Base-by-base conservation (phyloP, 2,113 vertebrate species). In the Mus pahari region DNA sequence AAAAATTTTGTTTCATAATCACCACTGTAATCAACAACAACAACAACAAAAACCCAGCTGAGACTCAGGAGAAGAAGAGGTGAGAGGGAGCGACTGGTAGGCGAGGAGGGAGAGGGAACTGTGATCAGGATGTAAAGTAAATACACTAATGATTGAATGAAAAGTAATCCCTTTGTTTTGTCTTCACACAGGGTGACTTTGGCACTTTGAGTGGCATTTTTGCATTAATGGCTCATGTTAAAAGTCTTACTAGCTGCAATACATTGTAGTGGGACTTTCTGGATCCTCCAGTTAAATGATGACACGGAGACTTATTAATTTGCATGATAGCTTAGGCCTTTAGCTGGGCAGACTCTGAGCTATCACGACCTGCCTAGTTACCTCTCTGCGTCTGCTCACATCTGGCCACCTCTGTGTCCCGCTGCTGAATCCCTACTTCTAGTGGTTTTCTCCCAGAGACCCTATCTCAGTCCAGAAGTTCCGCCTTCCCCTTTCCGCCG, bases 1-100 rank as follows among this genome's bases (percentile, higher is more conserved):
- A 1, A 1, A 53, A 90, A 22, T 0, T 0, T 9, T 0, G 1
- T 28, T 45, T 60, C 3, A 22, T 42, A 0, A 16, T 0, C 26
- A 3, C 24, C 4, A 3, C n/a, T 14, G 48, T 48, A 48, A 48
- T 48, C 48, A 6, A 5, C 48, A 48, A 12, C 11, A 5, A 36
- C n/a, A n/a, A n/a, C n/a, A n/a, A n/a, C n/a, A 66, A 31, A 53
- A 14, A 3, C 2, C 19, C 70, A 62, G 12, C 8, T 13, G 4
- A 78, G 33, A 10, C 9, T 39, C 17, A 16, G 70, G n/a, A n/a
- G 71, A 73, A 24, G 71, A 22, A 39, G n/a, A 39, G 8, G 8
- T 73, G 71, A 73, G 19, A 24, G n/a, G n/a, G n/a, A 42, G n/a
- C 20, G n/a, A 24, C n/a, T 74, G n/a, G 20, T 20, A 74, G 71